Evolutionary conservation across 2,888 invertebrate species (phyloP).

Genomic region (Athalia rosae): DNA sequence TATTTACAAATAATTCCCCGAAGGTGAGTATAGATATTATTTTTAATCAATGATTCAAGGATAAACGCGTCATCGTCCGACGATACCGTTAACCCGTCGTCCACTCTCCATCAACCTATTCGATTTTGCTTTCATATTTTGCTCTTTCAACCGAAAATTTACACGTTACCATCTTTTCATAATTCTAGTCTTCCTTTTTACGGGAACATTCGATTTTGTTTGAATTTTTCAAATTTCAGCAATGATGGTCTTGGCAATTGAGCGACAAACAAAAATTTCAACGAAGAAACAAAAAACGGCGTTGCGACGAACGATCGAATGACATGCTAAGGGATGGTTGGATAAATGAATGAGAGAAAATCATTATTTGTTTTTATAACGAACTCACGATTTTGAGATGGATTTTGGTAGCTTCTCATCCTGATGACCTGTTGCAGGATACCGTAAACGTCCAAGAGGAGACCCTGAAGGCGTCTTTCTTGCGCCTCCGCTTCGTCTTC

Average conservation of each 20-base stretch:
- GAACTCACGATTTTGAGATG: slow-evolving; percentile 71
- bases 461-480: slow-evolving; percentile 68
- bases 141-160: too few relatives aligned
- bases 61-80: neutral
- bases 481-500: slow-evolving; percentile 67
- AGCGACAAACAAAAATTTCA: neutral
- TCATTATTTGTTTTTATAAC: neutral
- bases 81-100: neutral
- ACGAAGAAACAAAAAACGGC: too few relatives aligned
- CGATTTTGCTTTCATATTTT: neutral
- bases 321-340: too few relatives aligned
- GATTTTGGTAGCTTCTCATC: slow-evolving; percentile 66
- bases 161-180: too few relatives aligned
- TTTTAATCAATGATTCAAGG: too few relatives aligned
- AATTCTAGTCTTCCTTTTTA: too few relatives aligned
- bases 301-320: too few relatives aligned
- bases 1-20: neutral
- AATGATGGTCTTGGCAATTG: neutral
- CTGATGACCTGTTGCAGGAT: slow-evolving; percentile 71
- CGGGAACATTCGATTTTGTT: neutral
- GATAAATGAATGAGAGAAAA: too few relatives aligned
- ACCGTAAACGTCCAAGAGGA: slow-evolving; percentile 69
- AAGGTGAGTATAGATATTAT: too few relatives aligned
- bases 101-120: neutral
- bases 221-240: neutral